Evolutionary conservation across 2,888 invertebrate species (phyloP), one percentile per base, ranked within the genome.

Genomic region (Dasypolia templi): DNA sequence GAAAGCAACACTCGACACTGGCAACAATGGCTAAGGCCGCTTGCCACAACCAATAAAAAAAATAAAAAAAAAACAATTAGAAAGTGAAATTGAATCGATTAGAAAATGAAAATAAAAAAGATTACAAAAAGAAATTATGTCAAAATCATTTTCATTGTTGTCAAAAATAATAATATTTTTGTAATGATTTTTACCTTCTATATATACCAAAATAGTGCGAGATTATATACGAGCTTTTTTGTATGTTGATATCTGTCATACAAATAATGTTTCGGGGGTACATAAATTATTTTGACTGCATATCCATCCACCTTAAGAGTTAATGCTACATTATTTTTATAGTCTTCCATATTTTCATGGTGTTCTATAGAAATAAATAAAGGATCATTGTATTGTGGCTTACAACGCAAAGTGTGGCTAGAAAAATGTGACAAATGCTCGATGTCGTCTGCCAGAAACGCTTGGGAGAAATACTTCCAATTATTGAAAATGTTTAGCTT

Each of bases 331-430:
- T 72, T 74, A 78, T 85, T 79, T 81, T 65, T 74, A 64, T 72
- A 63, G 61, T 65, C 7, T 76, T 49, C 26, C 71, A 72, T 73
- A 35, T 53, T 39, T 63, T 3, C 4, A 62, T 59, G 62, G 53
- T n/a, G 2, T 63, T 71, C 65, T 69, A 58, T 69, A 68, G 69
- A 76, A 67, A 74, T 78, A 69, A 71, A 9, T 75, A 53, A 44
- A 11, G 44, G 58, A 64, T 79, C 78, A 58, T 69, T 81, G 72
- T 88, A 79, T 75, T 86, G 89, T 89, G 81, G 90, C 90, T 90
- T 90, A 29, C 72, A 58, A 68, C 44, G 86, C 87, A 86, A 79
- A 72, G 29, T 88, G 83, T 89, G 81, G 85, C 89, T 89, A 88
- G 73, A 83, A 44, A 49, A 58, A 62, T 79, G 74, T 85, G 79